These are phyloP conservation scores for Poliocrania exsul DNA, from an alignment of 2,797 vertebrate genomes.

Conservation along the genomic window DNA sequence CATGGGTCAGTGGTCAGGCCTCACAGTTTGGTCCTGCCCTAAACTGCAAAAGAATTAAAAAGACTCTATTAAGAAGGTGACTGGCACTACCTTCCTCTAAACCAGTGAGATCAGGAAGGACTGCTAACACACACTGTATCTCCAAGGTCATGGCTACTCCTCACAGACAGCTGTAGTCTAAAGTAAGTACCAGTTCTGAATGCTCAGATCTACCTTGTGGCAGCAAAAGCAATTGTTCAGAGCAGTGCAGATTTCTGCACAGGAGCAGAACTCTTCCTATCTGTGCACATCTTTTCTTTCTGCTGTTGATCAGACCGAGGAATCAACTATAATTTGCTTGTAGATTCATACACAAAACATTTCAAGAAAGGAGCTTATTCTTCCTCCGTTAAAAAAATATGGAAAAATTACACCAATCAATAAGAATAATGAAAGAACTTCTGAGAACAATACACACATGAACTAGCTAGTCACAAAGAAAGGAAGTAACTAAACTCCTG, in stretches of 20 bases:
- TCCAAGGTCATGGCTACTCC: constrained; percentile 1
- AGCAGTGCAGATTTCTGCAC: not conserved
- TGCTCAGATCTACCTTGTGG: not conserved
- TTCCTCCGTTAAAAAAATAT: not conserved
- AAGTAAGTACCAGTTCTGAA: not conserved
- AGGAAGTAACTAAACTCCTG: not conserved
- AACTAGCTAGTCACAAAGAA: not conserved
- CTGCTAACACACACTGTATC: not conserved
- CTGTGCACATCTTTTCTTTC: not conserved
- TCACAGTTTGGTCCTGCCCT: constrained; percentile 20
- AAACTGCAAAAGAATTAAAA: constrained; percentile 26
- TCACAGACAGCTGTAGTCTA: not conserved
- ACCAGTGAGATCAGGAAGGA: not conserved
- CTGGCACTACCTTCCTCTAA: not conserved
- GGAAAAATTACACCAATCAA: not conserved
- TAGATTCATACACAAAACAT: not conserved
- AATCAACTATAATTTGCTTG: not conserved
- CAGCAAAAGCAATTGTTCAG: not conserved
- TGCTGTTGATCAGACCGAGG: not conserved
- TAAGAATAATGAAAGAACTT: not conserved
- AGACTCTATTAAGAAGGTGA: not conserved
- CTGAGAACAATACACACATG: not conserved
- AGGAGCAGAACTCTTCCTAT: not conserved
- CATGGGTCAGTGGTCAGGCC: constrained; percentile 16
- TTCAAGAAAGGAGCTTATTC: not conserved